Evolutionary conservation across 1,140 invertebrate genomes (phyloP).

Genomic region (Caerostris darwini): DNA sequence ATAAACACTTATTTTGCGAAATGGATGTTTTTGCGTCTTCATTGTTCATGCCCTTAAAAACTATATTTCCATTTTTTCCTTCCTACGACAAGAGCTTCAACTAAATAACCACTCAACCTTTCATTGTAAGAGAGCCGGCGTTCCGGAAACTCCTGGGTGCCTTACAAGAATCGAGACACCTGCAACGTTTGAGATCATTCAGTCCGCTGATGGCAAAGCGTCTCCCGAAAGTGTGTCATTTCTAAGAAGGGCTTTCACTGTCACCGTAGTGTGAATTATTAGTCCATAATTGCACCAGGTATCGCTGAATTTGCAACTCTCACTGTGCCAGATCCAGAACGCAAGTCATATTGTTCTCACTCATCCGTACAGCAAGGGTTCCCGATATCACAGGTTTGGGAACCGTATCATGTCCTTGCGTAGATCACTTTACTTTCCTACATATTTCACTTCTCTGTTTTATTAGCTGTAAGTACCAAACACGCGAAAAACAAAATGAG

Average conservation of each 20-base stretch:
- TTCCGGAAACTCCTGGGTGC: conserved; percentile 22
- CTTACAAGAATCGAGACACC: not conserved
- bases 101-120: conserved; percentile 32
- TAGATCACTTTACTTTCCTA: conserved; percentile 41
- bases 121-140: not conserved
- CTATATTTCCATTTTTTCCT: conserved; percentile 24
- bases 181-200: not conserved
- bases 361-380: conserved; percentile 65
- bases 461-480: conserved; percentile 50
- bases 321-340: conserved; percentile 54
- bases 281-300: conserved; percentile 56
- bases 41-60: conserved; percentile 39
- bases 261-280: conserved; percentile 62
- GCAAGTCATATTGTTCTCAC: conserved; percentile 72
- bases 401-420: conserved; percentile 76
- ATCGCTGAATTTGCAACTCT: conserved; percentile 51
- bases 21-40: not conserved
- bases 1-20: conserved; percentile 9
- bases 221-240: conserved; percentile 29
- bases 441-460: conserved; percentile 50
- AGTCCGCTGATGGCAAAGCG: not conserved
- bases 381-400: conserved; percentile 70
- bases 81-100: not conserved
- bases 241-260: conserved; percentile 44
- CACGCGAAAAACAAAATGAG: conserved; percentile 12